Evolutionary conservation across 2,797 vertebrate species (phyloP).

Genomic region (Acipenser ruthenus): DNA sequence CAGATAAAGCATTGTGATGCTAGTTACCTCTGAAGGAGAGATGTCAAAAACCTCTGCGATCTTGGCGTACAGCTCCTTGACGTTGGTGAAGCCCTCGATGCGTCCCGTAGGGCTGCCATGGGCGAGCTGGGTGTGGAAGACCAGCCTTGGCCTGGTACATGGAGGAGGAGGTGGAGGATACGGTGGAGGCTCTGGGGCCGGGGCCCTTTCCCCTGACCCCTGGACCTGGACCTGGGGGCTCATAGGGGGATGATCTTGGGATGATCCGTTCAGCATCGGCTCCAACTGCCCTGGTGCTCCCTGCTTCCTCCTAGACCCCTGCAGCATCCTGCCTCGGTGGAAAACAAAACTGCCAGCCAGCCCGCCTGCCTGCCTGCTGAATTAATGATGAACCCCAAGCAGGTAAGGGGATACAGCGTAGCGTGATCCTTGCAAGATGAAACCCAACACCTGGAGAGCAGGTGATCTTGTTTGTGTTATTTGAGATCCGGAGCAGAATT

Average conservation of each 20-base stretch:
- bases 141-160: slow-evolving; percentile 69
- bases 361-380: slow-evolving; percentile 36
- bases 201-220: slow-evolving; percentile 39
- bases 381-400: slow-evolving; percentile 61
- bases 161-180: slow-evolving; percentile 41
- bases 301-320: no score
- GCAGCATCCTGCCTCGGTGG: no score
- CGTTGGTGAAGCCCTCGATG: slow-evolving; percentile 93
- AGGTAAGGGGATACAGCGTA: slow-evolving; percentile 53
- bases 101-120: slow-evolving; percentile 87
- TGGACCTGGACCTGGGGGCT: slow-evolving; percentile 46
- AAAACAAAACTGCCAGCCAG: no score
- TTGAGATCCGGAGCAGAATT: slow-evolving; percentile 28
- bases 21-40: slow-evolving; percentile 82
- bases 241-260: slow-evolving; percentile 30
- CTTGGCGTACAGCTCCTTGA: slow-evolving; percentile 90
- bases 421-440: slow-evolving; percentile 42
- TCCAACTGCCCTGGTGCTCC: slow-evolving; percentile 20
- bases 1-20: no score
- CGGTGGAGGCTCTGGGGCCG: no score
- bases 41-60: slow-evolving; percentile 91
- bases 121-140: slow-evolving; percentile 93
- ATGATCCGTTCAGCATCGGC: slow-evolving; percentile 75
- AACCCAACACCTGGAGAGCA: slow-evolving; percentile 46
- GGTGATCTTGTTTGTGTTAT: slow-evolving; percentile 50